Base-by-base conservation (phyloP, 2,113 vertebrate species). In the Protomyctophum bolini region DNA sequence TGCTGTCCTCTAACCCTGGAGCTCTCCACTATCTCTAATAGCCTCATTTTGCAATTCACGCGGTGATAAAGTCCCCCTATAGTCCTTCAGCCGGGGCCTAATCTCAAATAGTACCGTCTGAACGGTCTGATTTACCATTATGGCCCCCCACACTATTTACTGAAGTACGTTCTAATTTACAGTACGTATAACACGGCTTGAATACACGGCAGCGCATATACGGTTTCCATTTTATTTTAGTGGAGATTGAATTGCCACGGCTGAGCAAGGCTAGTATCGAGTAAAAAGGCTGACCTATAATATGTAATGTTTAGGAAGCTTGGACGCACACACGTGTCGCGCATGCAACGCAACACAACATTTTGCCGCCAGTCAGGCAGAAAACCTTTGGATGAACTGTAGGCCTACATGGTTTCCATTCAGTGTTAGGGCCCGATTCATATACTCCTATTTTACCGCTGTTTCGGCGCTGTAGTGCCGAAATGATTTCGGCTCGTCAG, bases 121-220 rank as follows among this genome's bases (percentile, higher is more conserved):
- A 91, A 82, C 84, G 9, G 52, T 47, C 77, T 91, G 87, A 91
- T 92, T 88, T 89, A 89, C 82, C 85, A 82, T 80, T 21, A 21
- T 21, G 21, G 60, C 73, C 73, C 72, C 79, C 15, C 21, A 21
- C 21, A 54, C 87, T 84, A 86, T 91, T 91, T 84, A 87, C 81
- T 80, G 82, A 88, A 89, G 83, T 85, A 86, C 74, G 72, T 66
- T 64, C 86, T 91, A 91, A 92, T 91, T 87, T 87, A 90, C 81
- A 59, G 85, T 68, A 21, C 21, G 21, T 21, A 76, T 21, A 76
- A 78, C 73, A 6, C 66, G 5, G 73, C 33, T 57, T 80, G 72
- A 82, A 86, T 83, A 85, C 83, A 83, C 86, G 83, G 77, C 67
- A 79, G 81, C 63, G 83, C 80, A 52, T n/a, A 21, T 21, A 21